These are phyloP conservation scores for Macrobrachium rosenbergii DNA, from an alignment of 1,140 invertebrate genomes.

Conservation along the genomic window DNA sequence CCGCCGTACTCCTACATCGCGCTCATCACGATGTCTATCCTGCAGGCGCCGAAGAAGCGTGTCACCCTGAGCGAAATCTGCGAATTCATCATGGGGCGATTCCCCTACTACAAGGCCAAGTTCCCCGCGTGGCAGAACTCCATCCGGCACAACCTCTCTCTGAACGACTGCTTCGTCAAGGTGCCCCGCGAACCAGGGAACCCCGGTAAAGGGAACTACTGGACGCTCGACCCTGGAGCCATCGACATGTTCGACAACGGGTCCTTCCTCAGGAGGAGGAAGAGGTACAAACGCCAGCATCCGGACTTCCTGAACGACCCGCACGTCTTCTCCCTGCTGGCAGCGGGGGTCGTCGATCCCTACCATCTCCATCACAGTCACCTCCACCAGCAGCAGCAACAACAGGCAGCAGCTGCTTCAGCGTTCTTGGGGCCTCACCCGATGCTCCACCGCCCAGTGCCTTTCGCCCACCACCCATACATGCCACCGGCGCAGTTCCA, in stretches of 20 bases:
- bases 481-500: constrained; percentile 57
- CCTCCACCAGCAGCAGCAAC: constrained; percentile 58
- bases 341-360: constrained; percentile 44
- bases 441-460: constrained; percentile 49
- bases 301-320: constrained; percentile 69
- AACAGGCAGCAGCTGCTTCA: constrained; percentile 33
- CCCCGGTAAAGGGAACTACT: constrained; percentile 99
- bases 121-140: constrained; percentile 98
- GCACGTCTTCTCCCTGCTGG: constrained; percentile 60
- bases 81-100: constrained; percentile 98
- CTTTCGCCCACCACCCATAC: constrained; percentile 57
- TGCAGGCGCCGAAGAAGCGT: constrained; percentile 97
- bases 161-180: constrained; percentile 99
- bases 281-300: constrained; percentile 92
- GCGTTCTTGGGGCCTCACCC: constrained; percentile 45
- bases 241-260: constrained; percentile 99
- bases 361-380: constrained; percentile 22
- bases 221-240: constrained; percentile 96
- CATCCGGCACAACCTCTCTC: constrained; percentile 95
- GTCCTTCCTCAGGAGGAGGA: constrained; percentile 92
- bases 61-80: constrained; percentile 97
- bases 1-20: constrained; percentile 99
- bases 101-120: constrained; percentile 95
- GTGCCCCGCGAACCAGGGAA: constrained; percentile 98
- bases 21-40: constrained; percentile 97